phyloP scores from a whole-genome alignment of 2,888 invertebrate genomes.

The Saturnia japonica region DNA sequence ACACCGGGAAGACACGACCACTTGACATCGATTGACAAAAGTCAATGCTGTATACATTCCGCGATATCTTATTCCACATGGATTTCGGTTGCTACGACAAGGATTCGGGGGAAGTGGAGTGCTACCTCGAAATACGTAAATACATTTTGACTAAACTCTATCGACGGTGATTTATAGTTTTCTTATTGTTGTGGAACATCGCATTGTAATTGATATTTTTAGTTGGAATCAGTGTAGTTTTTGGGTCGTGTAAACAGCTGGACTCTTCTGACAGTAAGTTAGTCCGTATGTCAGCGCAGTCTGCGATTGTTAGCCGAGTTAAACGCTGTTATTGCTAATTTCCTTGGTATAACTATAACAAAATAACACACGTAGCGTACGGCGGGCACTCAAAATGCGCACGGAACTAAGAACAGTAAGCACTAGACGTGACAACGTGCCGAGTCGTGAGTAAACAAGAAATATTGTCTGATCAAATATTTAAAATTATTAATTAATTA shows the following conservation, averaged over 20 bases:
- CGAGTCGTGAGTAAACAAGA: slow-evolving; percentile 71
- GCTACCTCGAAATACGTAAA: slow-evolving; percentile 87
- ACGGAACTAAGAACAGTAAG: slow-evolving; percentile 63
- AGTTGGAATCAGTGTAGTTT: slow-evolving; percentile 75
- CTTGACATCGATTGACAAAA: slow-evolving; percentile 53
- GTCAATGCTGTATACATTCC: slow-evolving; percentile 60
- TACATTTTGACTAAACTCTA: slow-evolving; percentile 70
- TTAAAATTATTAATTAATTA: slow-evolving; percentile 27
- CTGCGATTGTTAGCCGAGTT: slow-evolving; percentile 64
- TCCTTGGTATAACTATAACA: slow-evolving; percentile 39
- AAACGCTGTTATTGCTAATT: slow-evolving; percentile 58
- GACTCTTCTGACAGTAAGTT: slow-evolving; percentile 71
- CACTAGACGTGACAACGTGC: slow-evolving; percentile 73
- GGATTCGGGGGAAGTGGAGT: slow-evolving; percentile 86
- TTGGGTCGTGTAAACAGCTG: slow-evolving; percentile 79
- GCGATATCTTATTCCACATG: slow-evolving; percentile 67
- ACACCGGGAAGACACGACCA: slow-evolving; percentile 70
- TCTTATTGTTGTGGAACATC: slow-evolving; percentile 71
- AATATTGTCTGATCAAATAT: slow-evolving; percentile 33
- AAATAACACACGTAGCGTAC: slow-evolving; percentile 36
- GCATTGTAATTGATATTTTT: slow-evolving; percentile 81
- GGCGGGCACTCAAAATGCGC: slow-evolving; percentile 54
- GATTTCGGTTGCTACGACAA: slow-evolving; percentile 85
- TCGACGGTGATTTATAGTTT: slow-evolving; percentile 62
- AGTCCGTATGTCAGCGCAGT: slow-evolving; percentile 70